These are phyloP conservation scores for Gobiocypris rarus DNA, from an alignment of 2,113 vertebrate genomes.

Conservation along the genomic window DNA sequence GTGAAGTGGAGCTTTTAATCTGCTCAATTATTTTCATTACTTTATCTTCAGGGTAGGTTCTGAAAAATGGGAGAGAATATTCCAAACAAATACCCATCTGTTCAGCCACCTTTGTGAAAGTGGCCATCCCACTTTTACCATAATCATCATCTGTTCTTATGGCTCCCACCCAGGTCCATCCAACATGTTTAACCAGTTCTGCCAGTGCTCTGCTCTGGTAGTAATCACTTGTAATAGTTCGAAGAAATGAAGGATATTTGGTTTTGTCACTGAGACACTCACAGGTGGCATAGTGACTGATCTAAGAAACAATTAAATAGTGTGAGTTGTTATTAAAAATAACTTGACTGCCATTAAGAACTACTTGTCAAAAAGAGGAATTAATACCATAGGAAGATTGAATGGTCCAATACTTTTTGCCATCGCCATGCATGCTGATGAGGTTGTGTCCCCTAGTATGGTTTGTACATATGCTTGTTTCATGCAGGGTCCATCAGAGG, in stretches of 20 bases:
- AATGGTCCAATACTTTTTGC: slow-evolving; percentile 71
- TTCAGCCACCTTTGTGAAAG: slow-evolving; percentile 53
- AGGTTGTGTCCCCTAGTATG: slow-evolving; percentile 73
- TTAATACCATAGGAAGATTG: slow-evolving; percentile 68
- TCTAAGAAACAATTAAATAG: slow-evolving; percentile 49
- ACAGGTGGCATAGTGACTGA: slow-evolving; percentile 66
- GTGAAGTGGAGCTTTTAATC: slow-evolving; percentile 58
- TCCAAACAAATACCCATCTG: slow-evolving; percentile 62
- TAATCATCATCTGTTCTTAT: slow-evolving; percentile 63
- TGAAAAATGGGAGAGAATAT: slow-evolving; percentile 67
- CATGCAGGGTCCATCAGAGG: slow-evolving; percentile 54
- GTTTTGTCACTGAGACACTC: slow-evolving; percentile 63
- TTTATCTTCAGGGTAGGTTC: slow-evolving; percentile 61
- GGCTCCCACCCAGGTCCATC: slow-evolving; percentile 66
- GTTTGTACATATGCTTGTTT: slow-evolving; percentile 67
- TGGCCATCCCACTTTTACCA: slow-evolving; percentile 63
- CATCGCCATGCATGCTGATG: slow-evolving; percentile 70
- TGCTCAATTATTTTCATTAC: slow-evolving; percentile 51
- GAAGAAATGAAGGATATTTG: slow-evolving; percentile 61
- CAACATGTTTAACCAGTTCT: slow-evolving; percentile 62
- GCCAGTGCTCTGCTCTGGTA: slow-evolving; percentile 63
- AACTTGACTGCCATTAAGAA: not conserved
- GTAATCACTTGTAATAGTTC: slow-evolving; percentile 65
- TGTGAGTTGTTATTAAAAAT: not conserved
- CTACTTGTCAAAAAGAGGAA: not conserved